Evolutionary conservation across 1,140 invertebrate species (phyloP).

Genomic region (Neelides sp.): DNA sequence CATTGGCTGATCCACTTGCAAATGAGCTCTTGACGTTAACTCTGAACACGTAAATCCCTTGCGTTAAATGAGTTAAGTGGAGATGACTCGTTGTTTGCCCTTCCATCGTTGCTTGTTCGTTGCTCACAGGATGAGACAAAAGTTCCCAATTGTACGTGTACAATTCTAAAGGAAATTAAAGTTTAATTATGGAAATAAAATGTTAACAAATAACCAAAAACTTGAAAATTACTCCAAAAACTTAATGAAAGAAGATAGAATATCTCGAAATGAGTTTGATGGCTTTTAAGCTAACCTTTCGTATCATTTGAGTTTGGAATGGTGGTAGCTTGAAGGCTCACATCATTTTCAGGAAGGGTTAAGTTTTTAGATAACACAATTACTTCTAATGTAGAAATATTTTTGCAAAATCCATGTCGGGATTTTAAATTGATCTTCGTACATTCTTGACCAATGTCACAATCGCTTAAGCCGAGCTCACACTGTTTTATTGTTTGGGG

Average conservation of each 20-base stretch:
- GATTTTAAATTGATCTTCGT: conserved; percentile 32
- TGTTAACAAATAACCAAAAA: conserved; percentile 18
- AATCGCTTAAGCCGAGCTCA: conserved; percentile 33
- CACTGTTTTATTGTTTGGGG: conserved; percentile 25
- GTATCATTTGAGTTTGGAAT: conserved; percentile 62
- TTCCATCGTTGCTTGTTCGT: conserved; percentile 63
- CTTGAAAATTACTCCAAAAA: conserved; percentile 11
- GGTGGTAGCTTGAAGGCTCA: conserved; percentile 63
- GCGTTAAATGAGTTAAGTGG: conserved; percentile 59
- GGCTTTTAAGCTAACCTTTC: conserved; percentile 41
- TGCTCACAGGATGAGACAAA: conserved; percentile 59
- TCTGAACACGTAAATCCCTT: conserved; percentile 79
- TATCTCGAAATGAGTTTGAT: conserved; percentile 14
- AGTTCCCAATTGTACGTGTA: conserved; percentile 83
- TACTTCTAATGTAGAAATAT: conserved; percentile 54
- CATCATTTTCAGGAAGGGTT: conserved; percentile 62
- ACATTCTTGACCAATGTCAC: conserved; percentile 35
- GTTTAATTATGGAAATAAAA: conserved; percentile 4
- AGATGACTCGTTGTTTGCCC: conserved; percentile 69
- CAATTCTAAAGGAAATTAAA: conserved; percentile 37
- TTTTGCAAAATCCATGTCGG: conserved; percentile 53
- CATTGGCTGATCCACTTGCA: conserved; percentile 67
- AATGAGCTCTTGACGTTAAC: conserved; percentile 57
- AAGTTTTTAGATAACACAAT: conserved; percentile 58
- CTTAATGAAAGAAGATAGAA: conserved; percentile 2